Base-by-base conservation (phyloP, 2,888 invertebrate genomes). In the Chrysomela aeneicollis region DNA sequence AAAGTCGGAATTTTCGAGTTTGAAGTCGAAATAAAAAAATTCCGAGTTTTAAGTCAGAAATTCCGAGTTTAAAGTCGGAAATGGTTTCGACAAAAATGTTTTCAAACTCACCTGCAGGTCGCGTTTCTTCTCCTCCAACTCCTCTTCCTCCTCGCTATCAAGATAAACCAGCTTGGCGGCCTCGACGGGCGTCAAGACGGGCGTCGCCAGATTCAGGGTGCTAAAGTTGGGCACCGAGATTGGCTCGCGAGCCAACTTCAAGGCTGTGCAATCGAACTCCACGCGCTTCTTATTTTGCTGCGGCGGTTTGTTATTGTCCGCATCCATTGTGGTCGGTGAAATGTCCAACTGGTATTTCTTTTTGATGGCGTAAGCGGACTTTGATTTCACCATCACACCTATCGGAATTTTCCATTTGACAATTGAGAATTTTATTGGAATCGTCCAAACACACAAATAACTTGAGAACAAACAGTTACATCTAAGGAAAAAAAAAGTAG, bases 191-290 rank as follows among this genome's bases (percentile, higher is more conserved):
- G 90, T 89, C 53, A 90, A 82, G 18, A 87, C 88, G 8, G 89
- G 89, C 1, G 89, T 88, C 32, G 89, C 88, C 42, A 89, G 81
- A 2, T 87, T 85, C 72, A 90, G 83, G 6, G 76, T 66, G 61
- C 88, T 88, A 78, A 91, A 91, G 80, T 92, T 91, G 71, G 92
- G 91, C 73, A 91, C 91, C 2, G 91, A 92, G 53, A 89, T 87
- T 0, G 90, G 90, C 74, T 91, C 91, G 58, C 90, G 84, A 0
- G 89, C 83, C 79, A 90, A 84, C 62, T 84, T 81, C 46, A 76
- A 67, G 5, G 72, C 73, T 73, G 64, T 72, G 37, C 53, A 76
- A 65, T 81, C 82, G 69, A 82, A 81, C 61, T 84, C 84, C 0
- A 82, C 80, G 6, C 78, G 73, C 62, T 79, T 79, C 57, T 77